phyloP scores from a whole-genome alignment of 2,888 invertebrate species.

The Drosophila lacicola region DNA sequence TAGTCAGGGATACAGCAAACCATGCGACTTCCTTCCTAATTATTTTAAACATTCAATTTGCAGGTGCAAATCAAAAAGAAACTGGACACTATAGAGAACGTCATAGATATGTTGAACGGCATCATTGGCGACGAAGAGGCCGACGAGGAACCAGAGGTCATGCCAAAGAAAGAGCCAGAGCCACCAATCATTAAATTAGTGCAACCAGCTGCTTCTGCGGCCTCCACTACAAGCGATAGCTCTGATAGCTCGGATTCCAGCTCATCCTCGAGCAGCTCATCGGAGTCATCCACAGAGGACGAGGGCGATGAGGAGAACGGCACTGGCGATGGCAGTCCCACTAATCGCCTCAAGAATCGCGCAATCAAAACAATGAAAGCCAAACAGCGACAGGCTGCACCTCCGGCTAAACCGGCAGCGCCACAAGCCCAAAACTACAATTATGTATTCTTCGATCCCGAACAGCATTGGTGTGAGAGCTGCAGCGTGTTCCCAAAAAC shows the following conservation, averaged over 20 bases:
- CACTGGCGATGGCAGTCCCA: slow-evolving; percentile 75
- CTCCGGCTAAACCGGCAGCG: slow-evolving; percentile 11
- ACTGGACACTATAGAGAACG: slow-evolving; percentile 91
- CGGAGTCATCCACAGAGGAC: slow-evolving; percentile 71
- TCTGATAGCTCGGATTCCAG: slow-evolving; percentile 72
- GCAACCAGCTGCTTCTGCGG: slow-evolving; percentile 18
- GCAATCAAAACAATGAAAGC: slow-evolving; percentile 84
- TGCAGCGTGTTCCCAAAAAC: slow-evolving; percentile 95
- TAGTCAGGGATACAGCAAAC: slow-evolving; percentile 1
- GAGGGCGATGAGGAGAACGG: slow-evolving; percentile 65
- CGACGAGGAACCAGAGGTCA: slow-evolving; percentile 66
- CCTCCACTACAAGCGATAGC: slow-evolving; percentile 66
- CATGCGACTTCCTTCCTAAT: background rate
- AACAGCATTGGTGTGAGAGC: slow-evolving; percentile 95
- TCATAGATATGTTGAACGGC: slow-evolving; percentile 94
- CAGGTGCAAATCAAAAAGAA: slow-evolving; percentile 85
- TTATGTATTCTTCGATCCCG: slow-evolving; percentile 94
- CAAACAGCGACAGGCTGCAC: slow-evolving; percentile 72
- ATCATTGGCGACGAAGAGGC: slow-evolving; percentile 91
- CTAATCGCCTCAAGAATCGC: slow-evolving; percentile 84
- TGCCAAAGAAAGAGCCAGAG: slow-evolving; percentile 36
- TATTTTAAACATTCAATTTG: slow-evolving; percentile 1
- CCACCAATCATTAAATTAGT: slow-evolving; percentile 9
- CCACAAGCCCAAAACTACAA: slow-evolving; percentile 86
- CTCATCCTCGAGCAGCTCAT: slow-evolving; percentile 73